Base-by-base conservation (phyloP, 92 coral and sea anemone species). In the Palythoa grandiflora region DNA sequence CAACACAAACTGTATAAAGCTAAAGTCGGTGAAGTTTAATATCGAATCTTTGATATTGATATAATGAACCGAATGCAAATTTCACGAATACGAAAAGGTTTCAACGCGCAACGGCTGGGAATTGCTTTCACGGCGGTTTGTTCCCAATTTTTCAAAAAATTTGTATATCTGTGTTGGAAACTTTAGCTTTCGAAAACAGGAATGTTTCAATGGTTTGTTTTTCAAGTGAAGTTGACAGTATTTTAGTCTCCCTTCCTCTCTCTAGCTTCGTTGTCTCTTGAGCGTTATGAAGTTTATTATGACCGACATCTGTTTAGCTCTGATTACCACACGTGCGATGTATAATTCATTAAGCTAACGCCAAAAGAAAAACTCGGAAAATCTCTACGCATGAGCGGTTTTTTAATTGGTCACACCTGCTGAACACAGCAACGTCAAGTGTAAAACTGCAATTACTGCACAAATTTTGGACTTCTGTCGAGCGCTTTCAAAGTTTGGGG, bases 351-450 rank as follows among this genome's bases (percentile, higher is more conserved):
- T 9, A 81, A n/a, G 13, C 86, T 14, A 51, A 66, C 75, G 59
- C 86, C 60, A 66, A 81, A 65, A 71, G 52, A 81, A 81, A 63
- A 48, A 44, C 75, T 65, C 63, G 11, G 17, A 53, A 63, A 1
- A 12, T 36, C 44, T 75, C 40, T 87, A 88, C 98, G 98, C 98
- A 88, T 79, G 98, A 90, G 93, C 89, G 47, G 53, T 38, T 72
- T 75, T 72, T 83, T 73, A 72, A 87, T 73, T 40, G 88, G 87
- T 78, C 84, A 91, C 98, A 96, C 98, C 98, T 96, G 98, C 87
- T 93, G 87, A 37, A 36, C 97, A 48, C 88, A 88, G 98, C 98
- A 96, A 96, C 98, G 91, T 65, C 61, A 21, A 68, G 75, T 81
- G 44, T 39, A 81, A 81, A 81, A 81, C 76, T 81, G 48, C 61